These are phyloP conservation scores for Dryococelus australis DNA, from an alignment of 2,888 invertebrate genomes.

Conservation along the genomic window DNA sequence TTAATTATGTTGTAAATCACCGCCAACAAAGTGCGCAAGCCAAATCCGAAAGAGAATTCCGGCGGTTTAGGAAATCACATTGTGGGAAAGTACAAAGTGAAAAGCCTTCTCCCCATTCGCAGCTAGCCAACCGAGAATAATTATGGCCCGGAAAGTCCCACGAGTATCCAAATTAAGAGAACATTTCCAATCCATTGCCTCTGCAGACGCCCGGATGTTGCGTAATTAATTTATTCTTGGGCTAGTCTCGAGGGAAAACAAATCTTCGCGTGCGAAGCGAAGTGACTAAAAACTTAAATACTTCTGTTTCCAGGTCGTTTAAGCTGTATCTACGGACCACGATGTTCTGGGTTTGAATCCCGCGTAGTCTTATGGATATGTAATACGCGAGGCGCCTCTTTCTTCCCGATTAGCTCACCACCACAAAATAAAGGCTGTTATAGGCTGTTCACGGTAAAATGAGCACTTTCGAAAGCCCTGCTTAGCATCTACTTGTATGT, in stretches of 20 bases:
- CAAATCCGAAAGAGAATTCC: background rate
- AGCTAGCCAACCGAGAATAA: background rate
- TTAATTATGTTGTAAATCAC: conserved; percentile 16
- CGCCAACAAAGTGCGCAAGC: background rate
- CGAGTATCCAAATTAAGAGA: background rate
- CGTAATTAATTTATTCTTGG: background rate
- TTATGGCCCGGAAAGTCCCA: background rate
- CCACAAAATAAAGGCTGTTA: no score
- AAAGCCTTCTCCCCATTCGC: background rate
- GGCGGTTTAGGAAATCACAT: background rate
- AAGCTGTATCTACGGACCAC: no score
- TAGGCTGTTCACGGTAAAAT: no score
- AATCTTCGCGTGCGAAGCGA: background rate
- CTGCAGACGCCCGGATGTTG: background rate
- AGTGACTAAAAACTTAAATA: no score
- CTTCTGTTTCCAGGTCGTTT: no score
- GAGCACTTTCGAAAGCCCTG: no score
- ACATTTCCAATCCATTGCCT: background rate
- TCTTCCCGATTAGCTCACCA: no score
- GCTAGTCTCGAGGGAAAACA: background rate
- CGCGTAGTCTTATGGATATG: no score
- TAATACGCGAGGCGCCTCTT: no score
- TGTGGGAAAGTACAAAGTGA: background rate
- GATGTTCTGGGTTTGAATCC: no score
- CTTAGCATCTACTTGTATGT: no score